Base-by-base conservation (phyloP, 2,888 invertebrate genomes). In the Scaptomyza caliginosa region DNA sequence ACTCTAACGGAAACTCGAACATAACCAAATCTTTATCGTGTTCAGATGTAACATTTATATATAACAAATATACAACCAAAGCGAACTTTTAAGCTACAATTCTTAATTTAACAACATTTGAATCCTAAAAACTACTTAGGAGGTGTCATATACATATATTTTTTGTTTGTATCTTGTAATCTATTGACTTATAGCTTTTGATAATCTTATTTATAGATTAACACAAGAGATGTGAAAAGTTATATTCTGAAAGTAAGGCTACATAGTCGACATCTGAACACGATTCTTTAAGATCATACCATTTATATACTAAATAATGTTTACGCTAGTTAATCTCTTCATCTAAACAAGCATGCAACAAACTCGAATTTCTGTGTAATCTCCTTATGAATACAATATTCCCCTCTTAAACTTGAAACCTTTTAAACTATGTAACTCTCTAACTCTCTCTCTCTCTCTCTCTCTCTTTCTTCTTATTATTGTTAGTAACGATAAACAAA, bases 361-460 rank as follows among this genome's bases (percentile, higher is more conserved):
- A 84, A 74, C 82, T 86, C 81, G 81, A 81, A 81, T 81, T 77
- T 81, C 87, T 64, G 43, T 86, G 60, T 83, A 76, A 76, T 76
- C 72, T 83, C 67, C 74, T 46, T n/a, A 28, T 28, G 8, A 19
- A 19, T 45, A 45, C 13, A 24, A 24, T 13, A 21, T 13, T 45
- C 45, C 11, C 11, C 4, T 36, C 26, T 10, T 28, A 40, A 58
- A 62, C 10, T 55, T 17, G 34, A 49, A 34, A 52, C 39, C 21
- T 45, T 70, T 50, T 48, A 51, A 64, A 55, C 59, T 52, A 79
- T 66, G 19, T 52, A 51, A 60, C 48, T 42, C 3, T 16, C 5
- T 11, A 1, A n/a, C 28, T 30, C 28, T 34, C 16, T 64, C n/a
- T n/a, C n/a, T n/a, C n/a, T n/a, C n/a, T 65, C 48, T 42, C 3